Conservation (phyloP, 2,113 vertebrate genomes). For the Percopsis transmontana region DNA sequence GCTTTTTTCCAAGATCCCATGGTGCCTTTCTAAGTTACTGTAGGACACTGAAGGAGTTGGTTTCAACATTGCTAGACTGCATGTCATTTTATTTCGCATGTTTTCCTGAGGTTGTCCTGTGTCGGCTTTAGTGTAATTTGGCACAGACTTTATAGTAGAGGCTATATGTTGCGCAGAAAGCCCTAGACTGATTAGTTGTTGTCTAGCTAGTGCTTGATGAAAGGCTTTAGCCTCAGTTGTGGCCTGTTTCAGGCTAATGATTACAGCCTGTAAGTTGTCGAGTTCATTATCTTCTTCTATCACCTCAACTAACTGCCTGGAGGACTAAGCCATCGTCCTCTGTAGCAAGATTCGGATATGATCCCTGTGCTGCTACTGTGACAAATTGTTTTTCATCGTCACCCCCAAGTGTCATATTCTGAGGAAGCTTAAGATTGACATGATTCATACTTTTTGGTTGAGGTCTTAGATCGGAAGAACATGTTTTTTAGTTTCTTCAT, state of each 20-base stretch:
- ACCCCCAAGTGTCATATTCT: slow-evolving; percentile 26
- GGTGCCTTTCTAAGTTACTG: slow-evolving; percentile 33
- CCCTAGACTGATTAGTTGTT: slow-evolving; percentile 50
- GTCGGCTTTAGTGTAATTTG: slow-evolving; percentile 1
- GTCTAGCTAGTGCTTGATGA: slow-evolving; percentile 76
- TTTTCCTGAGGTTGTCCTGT: slow-evolving; percentile 10
- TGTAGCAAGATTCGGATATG: slow-evolving; percentile 17
- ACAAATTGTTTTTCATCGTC: neutral
- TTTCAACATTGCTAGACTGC: neutral
- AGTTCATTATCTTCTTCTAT: slow-evolving; percentile 50
- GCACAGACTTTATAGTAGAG: neutral
- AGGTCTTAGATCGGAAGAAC: slow-evolving; percentile 58
- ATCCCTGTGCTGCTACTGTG: slow-evolving; percentile 40
- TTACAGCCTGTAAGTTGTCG: slow-evolving; percentile 78
- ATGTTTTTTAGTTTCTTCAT: slow-evolving; percentile 70
- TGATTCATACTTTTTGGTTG: slow-evolving; percentile 34
- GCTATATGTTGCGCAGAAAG: slow-evolving; percentile 13
- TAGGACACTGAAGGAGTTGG: neutral
- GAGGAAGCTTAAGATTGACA: slow-evolving; percentile 4
- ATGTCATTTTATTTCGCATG: slow-evolving; percentile 1
- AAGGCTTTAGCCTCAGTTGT: slow-evolving; percentile 82
- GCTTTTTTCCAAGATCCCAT: slow-evolving; percentile 54
- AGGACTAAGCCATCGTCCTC: slow-evolving; percentile 24
- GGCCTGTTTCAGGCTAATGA: slow-evolving; percentile 76
- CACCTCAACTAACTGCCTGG: slow-evolving; percentile 42